Base-by-base conservation (phyloP, 2,888 invertebrate genomes). In the Sinhomidia bicolor region DNA sequence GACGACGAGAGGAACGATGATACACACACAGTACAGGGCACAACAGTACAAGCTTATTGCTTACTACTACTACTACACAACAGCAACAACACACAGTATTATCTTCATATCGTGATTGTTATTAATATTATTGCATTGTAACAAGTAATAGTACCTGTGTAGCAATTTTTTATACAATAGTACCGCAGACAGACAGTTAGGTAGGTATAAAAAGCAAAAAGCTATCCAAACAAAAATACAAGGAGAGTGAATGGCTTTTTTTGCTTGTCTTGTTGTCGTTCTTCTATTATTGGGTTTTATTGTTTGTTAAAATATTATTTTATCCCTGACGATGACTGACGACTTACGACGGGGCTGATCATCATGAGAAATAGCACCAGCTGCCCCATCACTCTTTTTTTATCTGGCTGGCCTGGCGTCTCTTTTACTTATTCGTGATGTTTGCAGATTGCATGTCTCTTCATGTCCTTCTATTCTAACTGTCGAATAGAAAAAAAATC, bases 371-470 rank as follows among this genome's bases (percentile, higher is more conserved):
- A 60, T 79, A 36, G 32, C 54, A 71, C 36, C 71, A 83, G 68
- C 60, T 76, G 76, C 84, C 41, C 26, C 51, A 62, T 76, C 7
- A 29, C 54, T 78, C 54, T n/a, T 32, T 60, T 47, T 79, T 79
- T 60, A 41, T 36, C 26, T 47, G 47, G 41, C 47, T 6, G 6
- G 10, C 7, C 41, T 54, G 62, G 78, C 51, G 65, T 78, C 76
- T 44, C 60, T n/a, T n/a, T n/a, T n/a, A n/a, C n/a, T n/a, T n/a
- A n/a, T 74, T 36, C 12, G 54, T 74, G 68, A 57, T 44, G 26
- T 84, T 74, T 74, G 74, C 74, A 74, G 84, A 84, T 84, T 84
- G 84, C 84, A 60, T 84, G 84, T 60, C n/a, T n/a, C n/a, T 76
- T 60, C 57, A 29, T 32, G 74, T 83, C 71, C 83, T 84, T 76